Conservation (phyloP, 2,113 vertebrate genomes). For the Parus major region DNA sequence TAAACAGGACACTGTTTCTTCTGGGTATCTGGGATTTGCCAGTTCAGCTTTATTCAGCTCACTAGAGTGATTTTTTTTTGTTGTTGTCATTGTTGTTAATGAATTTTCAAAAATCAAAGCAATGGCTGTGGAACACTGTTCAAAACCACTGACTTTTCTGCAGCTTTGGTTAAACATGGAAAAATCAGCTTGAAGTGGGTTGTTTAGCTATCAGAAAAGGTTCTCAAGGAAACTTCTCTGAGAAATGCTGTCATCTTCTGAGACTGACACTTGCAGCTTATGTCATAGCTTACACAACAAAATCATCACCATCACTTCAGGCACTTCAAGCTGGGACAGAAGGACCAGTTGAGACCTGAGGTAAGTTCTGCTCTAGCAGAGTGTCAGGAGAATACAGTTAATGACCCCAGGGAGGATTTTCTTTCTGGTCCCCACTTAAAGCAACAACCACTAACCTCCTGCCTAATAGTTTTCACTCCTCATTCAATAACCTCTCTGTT, state of each 20-base stretch:
- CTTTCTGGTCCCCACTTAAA: neutral
- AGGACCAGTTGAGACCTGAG: neutral
- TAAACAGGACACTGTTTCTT: conserved; percentile 44
- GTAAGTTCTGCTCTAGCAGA: neutral
- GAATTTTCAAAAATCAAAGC: conserved; percentile 6
- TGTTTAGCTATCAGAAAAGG: neutral
- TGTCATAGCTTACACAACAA: neutral
- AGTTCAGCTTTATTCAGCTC: conserved; percentile 14
- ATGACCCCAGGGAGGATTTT: neutral
- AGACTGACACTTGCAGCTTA: neutral
- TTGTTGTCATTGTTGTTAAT: neutral
- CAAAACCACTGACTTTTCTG: neutral
- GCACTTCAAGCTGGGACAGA: neutral
- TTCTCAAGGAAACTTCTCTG: neutral
- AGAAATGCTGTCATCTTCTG: neutral
- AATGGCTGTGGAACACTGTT: neutral
- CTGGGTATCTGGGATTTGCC: conserved; percentile 31
- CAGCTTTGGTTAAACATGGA: neutral
- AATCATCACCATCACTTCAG: neutral
- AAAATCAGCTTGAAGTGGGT: neutral
- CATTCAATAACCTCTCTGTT: neutral
- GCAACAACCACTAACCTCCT: neutral
- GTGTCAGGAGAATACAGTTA: neutral
- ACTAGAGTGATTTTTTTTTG: neutral
- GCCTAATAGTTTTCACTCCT: neutral